Conservation (phyloP, 2,888 invertebrate genomes). For the Melinaea menophilus region DNA sequence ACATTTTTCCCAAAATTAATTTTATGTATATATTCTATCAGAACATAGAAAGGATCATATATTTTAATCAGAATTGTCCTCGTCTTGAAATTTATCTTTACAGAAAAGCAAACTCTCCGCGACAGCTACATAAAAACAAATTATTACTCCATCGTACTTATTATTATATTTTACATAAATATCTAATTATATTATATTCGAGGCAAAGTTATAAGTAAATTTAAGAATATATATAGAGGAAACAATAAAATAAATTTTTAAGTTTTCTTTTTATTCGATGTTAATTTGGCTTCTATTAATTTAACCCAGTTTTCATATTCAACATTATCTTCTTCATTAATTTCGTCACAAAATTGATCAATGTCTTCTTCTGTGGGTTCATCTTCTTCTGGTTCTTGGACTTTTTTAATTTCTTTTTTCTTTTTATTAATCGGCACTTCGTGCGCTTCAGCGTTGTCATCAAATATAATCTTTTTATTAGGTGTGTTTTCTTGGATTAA, state of each 20-base stretch:
- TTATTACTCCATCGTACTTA: too few species aligned
- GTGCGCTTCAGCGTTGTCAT: constrained; percentile 33
- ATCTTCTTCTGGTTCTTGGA: constrained; percentile 47
- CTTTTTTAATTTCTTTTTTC: constrained; percentile 29
- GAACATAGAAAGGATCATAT: too few species aligned
- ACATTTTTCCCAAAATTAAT: too few species aligned
- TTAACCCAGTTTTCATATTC: constrained; percentile 67
- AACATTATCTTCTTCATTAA: constrained; percentile 62
- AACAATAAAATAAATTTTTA: constrained; percentile 9
- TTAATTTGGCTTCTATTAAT: constrained; percentile 62
- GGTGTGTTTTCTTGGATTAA: constrained; percentile 22
- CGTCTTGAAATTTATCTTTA: not conserved
- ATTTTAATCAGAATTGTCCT: too few species aligned
- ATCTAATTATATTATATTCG: too few species aligned
- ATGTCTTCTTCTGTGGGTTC: constrained; percentile 66
- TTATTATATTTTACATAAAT: too few species aligned
- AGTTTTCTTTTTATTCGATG: constrained; percentile 45
- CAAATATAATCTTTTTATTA: constrained; percentile 41
- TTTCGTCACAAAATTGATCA: constrained; percentile 64
- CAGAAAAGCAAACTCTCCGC: not conserved
- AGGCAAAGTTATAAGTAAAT: not conserved
- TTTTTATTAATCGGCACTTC: constrained; percentile 28
- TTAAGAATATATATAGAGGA: not conserved
- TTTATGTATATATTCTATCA: too few species aligned
- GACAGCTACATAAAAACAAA: too few species aligned